Percentiles rank a stretch among this genome's conserved stretches.
Conservation (phyloP, 2,888 invertebrate species). For the Sicus ferrugineus region DNA sequence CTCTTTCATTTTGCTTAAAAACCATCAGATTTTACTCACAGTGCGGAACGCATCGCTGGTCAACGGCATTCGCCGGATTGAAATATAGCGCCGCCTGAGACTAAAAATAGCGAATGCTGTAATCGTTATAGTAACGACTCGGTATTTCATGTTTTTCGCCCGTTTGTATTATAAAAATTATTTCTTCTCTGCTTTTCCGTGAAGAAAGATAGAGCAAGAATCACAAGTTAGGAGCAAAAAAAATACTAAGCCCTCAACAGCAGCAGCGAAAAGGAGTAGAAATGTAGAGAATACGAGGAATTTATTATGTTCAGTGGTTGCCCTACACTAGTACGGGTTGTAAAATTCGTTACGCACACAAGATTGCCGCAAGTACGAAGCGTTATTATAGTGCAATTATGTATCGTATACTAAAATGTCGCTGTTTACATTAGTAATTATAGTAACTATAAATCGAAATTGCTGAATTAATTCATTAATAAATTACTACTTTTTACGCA, state of each 20-base stretch:
- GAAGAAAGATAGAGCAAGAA: neutral
- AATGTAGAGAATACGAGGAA: neutral
- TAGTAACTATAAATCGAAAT: too few relatives aligned
- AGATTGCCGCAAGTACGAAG: too few relatives aligned
- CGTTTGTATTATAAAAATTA: neutral
- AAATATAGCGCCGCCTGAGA: slow-evolving; percentile 10
- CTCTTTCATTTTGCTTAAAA: too few relatives aligned
- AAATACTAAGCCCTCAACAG: too few relatives aligned
- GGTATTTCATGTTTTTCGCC: neutral
- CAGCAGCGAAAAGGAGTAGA: neutral
- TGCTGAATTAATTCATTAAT: too few relatives aligned
- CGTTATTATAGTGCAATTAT: too few relatives aligned
- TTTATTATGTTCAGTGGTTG: too few relatives aligned
- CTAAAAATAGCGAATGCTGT: slow-evolving; percentile 34
- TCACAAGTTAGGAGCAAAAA: neutral
- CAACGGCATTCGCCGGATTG: slow-evolving; percentile 1
- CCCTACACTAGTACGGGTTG: neutral
- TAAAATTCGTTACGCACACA: too few relatives aligned
- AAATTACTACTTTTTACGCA: too few relatives aligned
- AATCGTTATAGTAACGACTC: slow-evolving; percentile 27
- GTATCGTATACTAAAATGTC: too few relatives aligned
- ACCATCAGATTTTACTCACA: neutral
- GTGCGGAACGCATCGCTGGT: neutral
- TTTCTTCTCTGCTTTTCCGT: neutral
- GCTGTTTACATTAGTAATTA: too few relatives aligned